A percentile compares a stretch with the other conserved stretches of the same genome.
phyloP scores from a whole-genome alignment of 2,113 vertebrate species.

The Nymphicus hollandicus region DNA sequence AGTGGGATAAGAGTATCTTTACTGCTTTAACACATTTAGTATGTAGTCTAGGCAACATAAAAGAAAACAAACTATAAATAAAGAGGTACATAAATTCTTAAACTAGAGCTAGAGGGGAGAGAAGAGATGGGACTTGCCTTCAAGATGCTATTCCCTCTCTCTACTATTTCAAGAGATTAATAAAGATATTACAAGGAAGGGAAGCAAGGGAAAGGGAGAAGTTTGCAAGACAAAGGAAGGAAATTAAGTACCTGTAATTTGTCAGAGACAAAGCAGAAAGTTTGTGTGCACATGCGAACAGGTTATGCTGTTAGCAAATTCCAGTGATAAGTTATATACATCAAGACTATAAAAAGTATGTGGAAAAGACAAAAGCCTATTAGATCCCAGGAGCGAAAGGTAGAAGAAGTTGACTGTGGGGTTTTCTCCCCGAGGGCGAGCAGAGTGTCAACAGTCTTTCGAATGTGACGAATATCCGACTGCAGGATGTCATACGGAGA shows the following conservation, averaged over 20 bases:
- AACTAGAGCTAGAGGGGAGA: not conserved
- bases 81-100: not conserved
- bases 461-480: constrained; percentile 86
- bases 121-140: constrained; percentile 30
- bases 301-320: constrained; percentile 84
- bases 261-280: constrained; percentile 66
- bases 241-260: constrained; percentile 64
- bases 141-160: constrained; percentile 15
- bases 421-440: constrained; percentile 81
- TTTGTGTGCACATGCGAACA: constrained; percentile 66
- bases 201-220: constrained; percentile 45
- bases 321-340: constrained; percentile 90
- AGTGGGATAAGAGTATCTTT: not conserved
- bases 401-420: constrained; percentile 82
- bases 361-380: constrained; percentile 92
- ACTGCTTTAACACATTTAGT: not conserved
- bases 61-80: not conserved
- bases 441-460: constrained; percentile 84
- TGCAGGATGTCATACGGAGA: constrained; percentile 93
- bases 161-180: constrained; percentile 35
- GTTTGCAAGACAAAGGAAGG: constrained; percentile 58
- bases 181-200: constrained; percentile 39
- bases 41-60: not conserved
- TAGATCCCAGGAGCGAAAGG: constrained; percentile 91
- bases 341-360: constrained; percentile 87